Evolutionary conservation across 53 echinoderm and acorn worm genomes (phyloP), one percentile per base, ranked within the genome.

Genomic region (Pentamera pediparva): DNA sequence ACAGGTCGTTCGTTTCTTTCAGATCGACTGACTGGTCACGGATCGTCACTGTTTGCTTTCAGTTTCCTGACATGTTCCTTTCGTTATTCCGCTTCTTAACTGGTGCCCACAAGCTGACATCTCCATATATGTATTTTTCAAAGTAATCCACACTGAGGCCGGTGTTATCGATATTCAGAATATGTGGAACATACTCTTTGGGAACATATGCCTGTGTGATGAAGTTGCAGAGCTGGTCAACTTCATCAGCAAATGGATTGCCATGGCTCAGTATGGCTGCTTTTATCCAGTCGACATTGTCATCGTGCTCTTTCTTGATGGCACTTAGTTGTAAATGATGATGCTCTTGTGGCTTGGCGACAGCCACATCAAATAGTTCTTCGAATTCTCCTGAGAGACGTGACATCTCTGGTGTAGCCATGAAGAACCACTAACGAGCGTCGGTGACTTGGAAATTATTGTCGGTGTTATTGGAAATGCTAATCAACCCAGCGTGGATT

Each of bases 1-100:
- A 82, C 37, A 81, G 76, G 51, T 82, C 83, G 49, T 84, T 84
- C 5, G 85, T 78, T 62, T 84, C 85, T 75, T 85, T 85, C 39
- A 85, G 79, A 62, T 84, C 84, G 27, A 84, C 78, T 47, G 62
- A 67, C 52, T 84, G 60, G 74, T 84, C 79, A n/a, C 74, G 52
- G 39, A 62, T 32, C 27, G 77, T 83, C 27, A 58, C 59, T 58
- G 59, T 58, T 58, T 58, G 59, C 59, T 58, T 58, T 58, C 30
- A 4, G 12, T 58, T 58, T 58, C 59, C 59, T 26, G 59, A 81
- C 57, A 67, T 43, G 75, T 62, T 80, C 74, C 74, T 79, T 31
- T 80, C 65, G 56, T 79, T 75, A 32, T 85, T 85, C 38, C 59
- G 58, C 58, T 62, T 73, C 54, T 79, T 79, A 21, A 85, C 79